Percentiles rank a stretch among this genome's conserved stretches.
These are phyloP conservation scores for Epinephelus awoara DNA, from an alignment of 2,797 vertebrate species.

Conservation along the genomic window DNA sequence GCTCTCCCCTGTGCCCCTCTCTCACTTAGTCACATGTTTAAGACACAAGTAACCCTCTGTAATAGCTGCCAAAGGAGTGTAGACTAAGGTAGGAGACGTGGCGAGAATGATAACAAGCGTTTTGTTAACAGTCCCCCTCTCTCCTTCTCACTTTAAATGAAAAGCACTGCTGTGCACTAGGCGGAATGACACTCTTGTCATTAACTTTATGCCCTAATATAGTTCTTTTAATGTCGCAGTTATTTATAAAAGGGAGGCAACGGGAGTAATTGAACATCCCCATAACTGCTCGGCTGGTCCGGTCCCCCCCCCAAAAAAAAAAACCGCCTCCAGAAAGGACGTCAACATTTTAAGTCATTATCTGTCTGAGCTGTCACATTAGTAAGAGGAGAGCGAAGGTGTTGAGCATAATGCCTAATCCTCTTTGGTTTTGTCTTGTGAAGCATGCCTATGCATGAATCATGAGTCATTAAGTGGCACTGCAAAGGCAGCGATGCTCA, in stretches of 20 bases:
- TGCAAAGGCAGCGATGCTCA: slow-evolving; percentile 55
- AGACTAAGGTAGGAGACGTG: slow-evolving; percentile 73
- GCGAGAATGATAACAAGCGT: slow-evolving; percentile 74
- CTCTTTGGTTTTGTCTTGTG: slow-evolving; percentile 52
- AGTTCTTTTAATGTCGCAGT: slow-evolving; percentile 45
- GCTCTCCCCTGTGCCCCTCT: slow-evolving; percentile 62
- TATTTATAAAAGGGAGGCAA: slow-evolving; percentile 47
- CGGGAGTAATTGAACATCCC: slow-evolving; percentile 38
- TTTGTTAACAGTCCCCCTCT: slow-evolving; percentile 27
- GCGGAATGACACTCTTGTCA: slow-evolving; percentile 48
- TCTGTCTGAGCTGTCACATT: slow-evolving; percentile 69
- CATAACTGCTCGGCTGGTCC: slow-evolving; percentile 41
- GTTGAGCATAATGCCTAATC: slow-evolving; percentile 56
- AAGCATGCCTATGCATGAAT: slow-evolving; percentile 64
- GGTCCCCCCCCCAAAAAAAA: slow-evolving; percentile 30
- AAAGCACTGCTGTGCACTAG: slow-evolving; percentile 28
- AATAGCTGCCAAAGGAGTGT: slow-evolving; percentile 76
- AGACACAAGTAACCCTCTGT: slow-evolving; percentile 87
- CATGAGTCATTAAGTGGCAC: slow-evolving; percentile 72
- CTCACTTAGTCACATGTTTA: slow-evolving; percentile 86
- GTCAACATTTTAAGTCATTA: slow-evolving; percentile 57
- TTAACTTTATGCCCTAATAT: slow-evolving; percentile 56
- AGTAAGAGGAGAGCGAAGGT: slow-evolving; percentile 53
- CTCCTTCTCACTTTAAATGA: slow-evolving; percentile 43
- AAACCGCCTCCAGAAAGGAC: slow-evolving; percentile 30